Evolutionary conservation across 2,797 vertebrate genomes (phyloP).

Genomic region (Pangasius sanitwongsei): DNA sequence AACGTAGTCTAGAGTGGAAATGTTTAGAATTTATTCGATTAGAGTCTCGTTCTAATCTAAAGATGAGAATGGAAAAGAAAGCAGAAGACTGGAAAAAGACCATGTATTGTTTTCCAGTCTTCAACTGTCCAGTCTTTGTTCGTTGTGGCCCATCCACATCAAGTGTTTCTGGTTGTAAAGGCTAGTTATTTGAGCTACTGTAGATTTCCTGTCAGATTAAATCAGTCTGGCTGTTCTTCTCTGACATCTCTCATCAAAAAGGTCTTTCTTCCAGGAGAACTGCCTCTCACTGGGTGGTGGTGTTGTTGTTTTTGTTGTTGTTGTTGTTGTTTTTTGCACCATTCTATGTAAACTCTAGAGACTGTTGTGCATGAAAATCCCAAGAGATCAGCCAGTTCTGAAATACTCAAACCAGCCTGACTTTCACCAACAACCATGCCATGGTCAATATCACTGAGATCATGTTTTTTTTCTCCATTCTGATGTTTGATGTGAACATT

Average conservation of each 20-base stretch:
- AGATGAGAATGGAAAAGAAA: not conserved
- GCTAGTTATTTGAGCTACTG: not conserved
- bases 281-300: not conserved
- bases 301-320: not conserved
- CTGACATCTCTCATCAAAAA: not conserved
- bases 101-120: not conserved
- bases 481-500: not conserved
- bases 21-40: not conserved
- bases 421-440: no score
- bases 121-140: no score
- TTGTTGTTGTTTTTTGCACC: not conserved
- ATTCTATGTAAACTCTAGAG: not conserved
- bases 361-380: not conserved
- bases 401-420: not conserved
- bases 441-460: not conserved
- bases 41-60: no score
- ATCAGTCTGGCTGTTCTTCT: not conserved
- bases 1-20: not conserved
- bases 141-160: not conserved
- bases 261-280: not conserved
- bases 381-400: not conserved
- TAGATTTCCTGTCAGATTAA: not conserved
- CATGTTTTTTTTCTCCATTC: not conserved
- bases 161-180: not conserved
- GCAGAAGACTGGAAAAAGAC: not conserved